Evolutionary conservation across 2,888 invertebrate genomes (phyloP), one percentile per base, ranked within the genome.

Genomic region (Parnassius apollo): DNA sequence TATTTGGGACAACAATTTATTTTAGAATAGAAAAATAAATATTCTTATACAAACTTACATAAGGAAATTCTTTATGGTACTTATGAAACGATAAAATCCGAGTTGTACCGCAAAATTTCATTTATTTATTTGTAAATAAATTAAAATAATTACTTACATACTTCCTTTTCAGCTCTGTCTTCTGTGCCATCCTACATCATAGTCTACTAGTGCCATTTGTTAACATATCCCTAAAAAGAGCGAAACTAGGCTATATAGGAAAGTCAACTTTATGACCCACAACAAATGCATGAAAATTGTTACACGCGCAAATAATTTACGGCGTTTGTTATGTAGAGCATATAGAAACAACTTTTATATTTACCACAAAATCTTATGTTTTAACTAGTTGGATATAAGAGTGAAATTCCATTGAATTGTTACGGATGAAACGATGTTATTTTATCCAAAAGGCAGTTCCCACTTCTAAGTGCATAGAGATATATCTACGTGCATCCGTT

Each of bases 401-500:
- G 10, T 52, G 1, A 53, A 48, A 52, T 53, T 62, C 22, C 42
- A 7, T 49, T 62, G 53, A 11, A 25, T 8, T 10, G 8, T 48
- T 22, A 7, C 3, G 13, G 25, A 2, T 48, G 44, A 53, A 57
- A 54, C 42, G 57, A 11, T 46, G 57, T 57, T 57, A 48, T 48
- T 52, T 48, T 65, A 61, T 67, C 60, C 53, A 54, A 51, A 50
- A 46, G 42, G 62, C 65, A 73, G 77, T 75, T 75, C 66, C 75
- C 72, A 62, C 13, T 57, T 77, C 82, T 88, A 87, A 89, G 88
- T 89, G 88, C 88, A 89, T 84, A 83, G 82, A 59, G 86, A 86
- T 86, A 84, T 85, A 71, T 80, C 79, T 86, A 89, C 88, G 88
- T 88, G 89, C 86, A 85, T 84, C 85, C 83, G 82, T 75, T 83